Conservation (phyloP, 2,888 invertebrate species). For the Diaperis boleti region DNA sequence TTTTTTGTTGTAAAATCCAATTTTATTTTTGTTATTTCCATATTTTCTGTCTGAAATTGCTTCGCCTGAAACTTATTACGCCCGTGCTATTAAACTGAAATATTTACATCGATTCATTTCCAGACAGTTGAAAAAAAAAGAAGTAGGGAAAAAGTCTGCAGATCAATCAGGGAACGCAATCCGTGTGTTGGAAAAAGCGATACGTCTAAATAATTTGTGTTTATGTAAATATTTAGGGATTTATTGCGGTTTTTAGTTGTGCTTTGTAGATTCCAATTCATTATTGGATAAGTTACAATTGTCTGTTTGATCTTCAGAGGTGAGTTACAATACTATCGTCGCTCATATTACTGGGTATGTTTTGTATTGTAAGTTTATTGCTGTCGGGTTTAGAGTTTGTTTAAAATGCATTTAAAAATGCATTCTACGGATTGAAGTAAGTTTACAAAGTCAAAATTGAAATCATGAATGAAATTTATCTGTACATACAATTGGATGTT, state of each 20-base stretch:
- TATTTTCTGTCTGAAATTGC: conserved; percentile 50
- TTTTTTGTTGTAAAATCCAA: conserved; percentile 45
- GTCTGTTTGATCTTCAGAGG: no score
- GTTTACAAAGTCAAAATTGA: no score
- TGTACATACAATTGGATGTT: no score
- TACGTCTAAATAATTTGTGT: conserved; percentile 56
- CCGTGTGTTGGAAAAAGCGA: conserved; percentile 51
- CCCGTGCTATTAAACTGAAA: conserved; percentile 56
- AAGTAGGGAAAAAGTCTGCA: conserved; percentile 47
- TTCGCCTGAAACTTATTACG: conserved; percentile 52
- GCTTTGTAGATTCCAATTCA: no score
- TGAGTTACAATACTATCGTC: no score
- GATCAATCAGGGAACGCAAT: conserved; percentile 57
- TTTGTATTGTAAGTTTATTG: no score
- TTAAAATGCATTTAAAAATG: no score
- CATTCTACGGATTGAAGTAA: no score
- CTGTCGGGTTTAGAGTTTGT: no score
- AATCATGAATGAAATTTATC: no score
- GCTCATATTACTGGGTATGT: no score
- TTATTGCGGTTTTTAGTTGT: conserved; percentile 60
- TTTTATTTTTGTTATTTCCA: conserved; percentile 55
- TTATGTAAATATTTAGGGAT: conserved; percentile 59
- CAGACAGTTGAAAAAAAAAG: conserved; percentile 52
- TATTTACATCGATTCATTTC: conserved; percentile 57
- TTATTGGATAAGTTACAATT: no score